These are phyloP conservation scores for Rousettus madagascariensis DNA, from an alignment of 2,797 vertebrate genomes.

Conservation along the genomic window DNA sequence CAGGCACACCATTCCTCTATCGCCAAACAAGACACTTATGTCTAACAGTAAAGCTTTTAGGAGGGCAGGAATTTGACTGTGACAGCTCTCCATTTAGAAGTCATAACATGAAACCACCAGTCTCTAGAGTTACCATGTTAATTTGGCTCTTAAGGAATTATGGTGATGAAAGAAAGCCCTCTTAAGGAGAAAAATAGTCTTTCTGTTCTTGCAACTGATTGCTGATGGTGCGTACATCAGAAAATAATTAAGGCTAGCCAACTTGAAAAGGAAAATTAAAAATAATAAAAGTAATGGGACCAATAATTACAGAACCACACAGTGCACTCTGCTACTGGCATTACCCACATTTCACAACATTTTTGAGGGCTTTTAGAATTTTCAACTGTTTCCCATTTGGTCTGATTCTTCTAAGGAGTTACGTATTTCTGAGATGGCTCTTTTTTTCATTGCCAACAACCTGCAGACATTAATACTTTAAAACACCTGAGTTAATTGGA, in stretches of 20 bases:
- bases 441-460: slow-evolving; percentile 51
- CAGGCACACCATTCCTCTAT: slow-evolving; percentile 58
- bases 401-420: slow-evolving; percentile 54
- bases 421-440: background rate
- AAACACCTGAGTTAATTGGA: slow-evolving; percentile 26
- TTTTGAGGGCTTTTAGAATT: slow-evolving; percentile 60
- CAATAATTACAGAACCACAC: slow-evolving; percentile 69
- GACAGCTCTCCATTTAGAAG: slow-evolving; percentile 63
- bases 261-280: slow-evolving; percentile 76
- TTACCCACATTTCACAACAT: slow-evolving; percentile 71
- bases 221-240: slow-evolving; percentile 62
- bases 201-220: slow-evolving; percentile 78
- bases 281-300: slow-evolving; percentile 51
- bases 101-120: slow-evolving; percentile 45
- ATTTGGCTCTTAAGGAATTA: slow-evolving; percentile 70
- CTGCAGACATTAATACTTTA: slow-evolving; percentile 32
- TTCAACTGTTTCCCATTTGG: slow-evolving; percentile 68
- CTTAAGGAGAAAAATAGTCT: slow-evolving; percentile 70
- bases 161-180: slow-evolving; percentile 74
- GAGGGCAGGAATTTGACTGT: slow-evolving; percentile 54
- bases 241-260: slow-evolving; percentile 73
- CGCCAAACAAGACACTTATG: slow-evolving; percentile 66
- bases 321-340: slow-evolving; percentile 63
- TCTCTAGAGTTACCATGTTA: slow-evolving; percentile 63
- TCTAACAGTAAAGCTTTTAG: slow-evolving; percentile 44